Evolutionary conservation across 2,888 invertebrate genomes (phyloP).

Genomic region (Tinea pellionella): DNA sequence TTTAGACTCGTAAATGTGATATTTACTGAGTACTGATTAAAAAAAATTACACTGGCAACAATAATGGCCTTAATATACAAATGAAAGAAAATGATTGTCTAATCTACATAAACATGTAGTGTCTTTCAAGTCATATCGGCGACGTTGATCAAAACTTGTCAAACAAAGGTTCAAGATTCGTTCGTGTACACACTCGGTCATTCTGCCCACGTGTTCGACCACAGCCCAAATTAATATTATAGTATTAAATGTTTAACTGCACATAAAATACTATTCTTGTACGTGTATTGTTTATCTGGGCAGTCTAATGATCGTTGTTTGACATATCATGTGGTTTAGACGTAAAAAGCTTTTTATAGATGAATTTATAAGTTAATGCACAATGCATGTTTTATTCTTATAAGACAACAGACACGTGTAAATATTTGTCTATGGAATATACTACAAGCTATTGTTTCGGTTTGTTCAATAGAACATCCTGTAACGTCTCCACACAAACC

Average conservation of each 20-base stretch:
- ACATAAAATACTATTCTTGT: background rate
- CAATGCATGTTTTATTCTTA: slow-evolving; percentile 25
- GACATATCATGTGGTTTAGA: background rate
- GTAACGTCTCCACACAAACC: background rate
- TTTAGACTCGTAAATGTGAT: too few species aligned
- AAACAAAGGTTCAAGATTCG: slow-evolving; percentile 19
- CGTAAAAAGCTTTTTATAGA: slow-evolving; percentile 7
- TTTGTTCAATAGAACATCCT: slow-evolving; percentile 16
- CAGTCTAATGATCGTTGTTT: background rate
- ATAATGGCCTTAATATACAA: background rate
- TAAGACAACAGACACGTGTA: slow-evolving; percentile 25
- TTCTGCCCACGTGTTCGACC: slow-evolving; percentile 10
- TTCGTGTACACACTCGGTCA: background rate
- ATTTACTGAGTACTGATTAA: too few species aligned
- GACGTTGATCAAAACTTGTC: slow-evolving; percentile 22
- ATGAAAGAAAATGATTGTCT: background rate
- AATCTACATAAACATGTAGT: slow-evolving; percentile 13
- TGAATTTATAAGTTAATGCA: slow-evolving; percentile 24
- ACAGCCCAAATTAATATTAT: background rate
- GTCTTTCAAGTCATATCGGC: slow-evolving; percentile 17
- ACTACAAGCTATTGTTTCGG: slow-evolving; percentile 28
- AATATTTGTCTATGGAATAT: slow-evolving; percentile 30
- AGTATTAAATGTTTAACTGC: background rate
- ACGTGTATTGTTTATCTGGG: background rate
- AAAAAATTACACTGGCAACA: too few species aligned